Evolutionary conservation across 2,113 vertebrate species (phyloP).

Genomic region (Centropristis striata): DNA sequence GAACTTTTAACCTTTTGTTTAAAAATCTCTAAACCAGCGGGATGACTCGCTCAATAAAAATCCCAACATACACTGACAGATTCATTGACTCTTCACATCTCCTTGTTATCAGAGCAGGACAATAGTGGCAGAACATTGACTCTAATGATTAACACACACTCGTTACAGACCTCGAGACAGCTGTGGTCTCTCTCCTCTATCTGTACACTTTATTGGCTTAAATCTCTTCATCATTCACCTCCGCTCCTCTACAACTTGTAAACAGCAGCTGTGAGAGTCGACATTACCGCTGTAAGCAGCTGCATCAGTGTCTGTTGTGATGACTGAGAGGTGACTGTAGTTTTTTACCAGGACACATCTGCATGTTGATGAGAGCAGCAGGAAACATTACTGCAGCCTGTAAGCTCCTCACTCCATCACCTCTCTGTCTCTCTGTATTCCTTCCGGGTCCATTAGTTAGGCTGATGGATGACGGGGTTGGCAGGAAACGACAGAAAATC

Average conservation of each 20-base stretch:
- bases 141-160: conserved; percentile 17
- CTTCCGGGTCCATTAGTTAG: conserved; percentile 65
- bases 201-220: conserved; percentile 26
- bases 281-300: conserved; percentile 38
- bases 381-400: conserved; percentile 26
- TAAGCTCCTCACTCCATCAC: conserved; percentile 6
- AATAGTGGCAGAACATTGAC: conserved; percentile 7
- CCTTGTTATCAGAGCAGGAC: conserved; percentile 13
- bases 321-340: conserved; percentile 56
- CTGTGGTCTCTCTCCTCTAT: conserved; percentile 12
- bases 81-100: conserved; percentile 24
- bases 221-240: not conserved
- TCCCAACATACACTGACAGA: not conserved
- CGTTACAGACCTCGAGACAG: not conserved
- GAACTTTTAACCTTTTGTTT: conserved; percentile 18
- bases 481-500: conserved; percentile 52
- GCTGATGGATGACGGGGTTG: conserved; percentile 62
- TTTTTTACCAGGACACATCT: conserved; percentile 40
- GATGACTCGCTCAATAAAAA: not conserved
- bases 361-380: conserved; percentile 55
- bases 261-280: conserved; percentile 55
- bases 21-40: not conserved
- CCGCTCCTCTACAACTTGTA: conserved; percentile 17
- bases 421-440: not conserved
- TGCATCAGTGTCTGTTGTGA: conserved; percentile 49